Base-by-base conservation (phyloP, 1,140 invertebrate species). In the Lasioglossum albipes region DNA sequence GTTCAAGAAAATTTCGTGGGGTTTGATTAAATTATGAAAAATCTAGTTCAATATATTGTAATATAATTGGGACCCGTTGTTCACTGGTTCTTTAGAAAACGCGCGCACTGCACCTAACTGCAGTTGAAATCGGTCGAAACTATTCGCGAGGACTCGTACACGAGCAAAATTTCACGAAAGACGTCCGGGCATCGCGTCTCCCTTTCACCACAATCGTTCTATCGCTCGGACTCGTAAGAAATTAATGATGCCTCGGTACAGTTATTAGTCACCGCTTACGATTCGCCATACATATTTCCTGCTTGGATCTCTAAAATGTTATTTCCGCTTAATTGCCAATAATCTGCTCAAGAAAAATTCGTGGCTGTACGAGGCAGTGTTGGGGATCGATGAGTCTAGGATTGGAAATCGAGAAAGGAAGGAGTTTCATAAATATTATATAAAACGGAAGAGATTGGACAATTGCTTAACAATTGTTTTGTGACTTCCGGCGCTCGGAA, bases 381-480 rank as follows among this genome's bases (percentile, higher is more conserved):
- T 74, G 18, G 71, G 62, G 36, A 42, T 65, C 61, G 49, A 79
- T 79, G 22, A 73, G 41, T 66, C 52, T 59, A 2, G 42, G 12
- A 18, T 5, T 62, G 2, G n/a, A 65, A 41, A 78, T n/a, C 18
- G 45, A 72, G 31, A 72, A 42, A 41, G 41, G n/a, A 5, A 41
- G 16, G 27, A 31, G 22, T 76, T 69, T 71, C 42, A 36, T 10
- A 22, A 36, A 67, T 67, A 20, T 76, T 76, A 76, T 42, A 45
- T 76, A 76, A 76, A 76, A 69, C n/a, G n/a, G 18, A 41, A 78
- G 9, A 20, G 59, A 72, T 54, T 42, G 59, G 22, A 2, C 13
- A 72, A 78, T 78, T 72, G 64, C 59, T 72, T 27, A 72, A 78
- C 76, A n/a, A 52, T 78, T 59, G 57, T 78, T 78, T 16, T 62